Evolutionary conservation across 2,888 invertebrate genomes (phyloP), one percentile per base, ranked within the genome.

Genomic region (Ellobium chinense): DNA sequence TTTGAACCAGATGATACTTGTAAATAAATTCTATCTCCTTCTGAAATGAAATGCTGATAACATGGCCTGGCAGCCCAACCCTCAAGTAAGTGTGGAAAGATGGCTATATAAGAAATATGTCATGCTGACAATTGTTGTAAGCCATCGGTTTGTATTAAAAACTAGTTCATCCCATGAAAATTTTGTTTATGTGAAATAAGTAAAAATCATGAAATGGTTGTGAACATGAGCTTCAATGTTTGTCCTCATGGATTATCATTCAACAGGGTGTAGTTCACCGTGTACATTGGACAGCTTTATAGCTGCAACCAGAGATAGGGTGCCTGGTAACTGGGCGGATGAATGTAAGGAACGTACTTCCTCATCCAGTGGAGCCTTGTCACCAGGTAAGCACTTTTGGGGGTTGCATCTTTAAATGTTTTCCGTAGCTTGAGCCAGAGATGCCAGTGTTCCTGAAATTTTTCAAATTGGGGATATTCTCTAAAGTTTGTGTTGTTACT

Each of bases 211-310:
- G n/a, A n/a, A n/a, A n/a, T n/a, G n/a, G n/a, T n/a, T n/a, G n/a
- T n/a, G n/a, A n/a, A n/a, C n/a, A n/a, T n/a, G n/a, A n/a, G n/a
- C n/a, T n/a, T n/a, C n/a, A n/a, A n/a, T n/a, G n/a, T n/a, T n/a
- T n/a, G n/a, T n/a, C n/a, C n/a, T n/a, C n/a, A n/a, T n/a, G 21
- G 29, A 27, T 31, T 65, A 21, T 12, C 21, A 5, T 21, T 65
- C 29, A 4, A 36, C 39, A 78, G 78, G 72, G 29, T 78, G 78
- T 54, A 24, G 21, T 37, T 21, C 39, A 12, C 72, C 78, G 7
- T 91, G 91, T 79, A 84, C 86, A 2, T 80, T 89, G 5, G 85
- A 86, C 7, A 77, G 84, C 60, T 89, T 90, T 82, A 70, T 88
- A 4, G 56, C 78, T 34, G 78, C 88, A 24, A 90, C 89, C 18